Evolutionary conservation across 2,113 vertebrate species (phyloP).

Genomic region (Vulpes vulpes): DNA sequence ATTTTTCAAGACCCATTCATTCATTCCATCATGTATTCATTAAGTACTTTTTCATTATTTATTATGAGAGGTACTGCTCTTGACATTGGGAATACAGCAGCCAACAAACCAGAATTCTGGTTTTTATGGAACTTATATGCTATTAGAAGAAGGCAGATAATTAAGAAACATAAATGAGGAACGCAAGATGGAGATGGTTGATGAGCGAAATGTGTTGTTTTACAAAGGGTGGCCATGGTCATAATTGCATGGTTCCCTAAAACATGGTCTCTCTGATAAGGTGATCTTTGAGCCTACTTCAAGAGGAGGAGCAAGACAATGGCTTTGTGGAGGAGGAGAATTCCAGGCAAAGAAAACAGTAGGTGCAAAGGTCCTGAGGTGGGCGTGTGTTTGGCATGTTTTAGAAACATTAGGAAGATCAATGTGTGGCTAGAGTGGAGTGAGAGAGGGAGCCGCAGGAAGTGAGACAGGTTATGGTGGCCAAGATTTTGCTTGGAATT

Average conservation of each 20-base stretch:
- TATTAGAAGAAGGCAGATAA: background rate
- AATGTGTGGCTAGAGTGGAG: background rate
- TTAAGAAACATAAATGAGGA: background rate
- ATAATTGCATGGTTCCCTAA: too few relatives aligned
- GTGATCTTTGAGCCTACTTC: background rate
- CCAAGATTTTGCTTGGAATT: background rate
- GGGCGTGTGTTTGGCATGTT: background rate
- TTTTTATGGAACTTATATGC: background rate
- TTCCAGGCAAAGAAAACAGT: background rate
- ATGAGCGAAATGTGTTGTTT: background rate
- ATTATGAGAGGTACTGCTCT: background rate
- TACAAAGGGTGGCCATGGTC: background rate
- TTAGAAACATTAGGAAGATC: background rate
- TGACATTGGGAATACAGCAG: background rate
- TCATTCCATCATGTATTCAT: background rate
- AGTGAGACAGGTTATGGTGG: background rate
- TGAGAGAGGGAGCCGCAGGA: background rate
- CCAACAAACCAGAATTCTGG: background rate
- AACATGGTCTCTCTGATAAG: background rate
- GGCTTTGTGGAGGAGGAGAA: background rate
- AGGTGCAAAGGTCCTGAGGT: constrained; percentile 33
- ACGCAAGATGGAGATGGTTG: background rate
- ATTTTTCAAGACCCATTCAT: background rate
- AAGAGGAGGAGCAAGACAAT: background rate
- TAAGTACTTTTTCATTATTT: background rate